Evolutionary conservation across 2,797 vertebrate genomes (phyloP).

Genomic region (Euthynnus affinis): DNA sequence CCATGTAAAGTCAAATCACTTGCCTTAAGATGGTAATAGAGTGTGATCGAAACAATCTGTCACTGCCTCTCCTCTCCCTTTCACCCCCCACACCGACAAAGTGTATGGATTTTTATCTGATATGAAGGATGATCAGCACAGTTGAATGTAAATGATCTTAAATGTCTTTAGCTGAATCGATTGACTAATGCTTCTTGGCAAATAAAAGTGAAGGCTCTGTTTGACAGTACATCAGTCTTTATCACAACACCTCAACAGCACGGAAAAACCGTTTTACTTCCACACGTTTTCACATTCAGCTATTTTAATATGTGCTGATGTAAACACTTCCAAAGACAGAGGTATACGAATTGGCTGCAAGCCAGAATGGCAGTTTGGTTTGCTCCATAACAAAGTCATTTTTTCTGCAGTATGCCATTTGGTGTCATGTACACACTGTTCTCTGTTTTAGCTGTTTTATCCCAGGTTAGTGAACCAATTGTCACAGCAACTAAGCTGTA

Average conservation of each 20-base stretch:
- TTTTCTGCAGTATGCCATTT: conserved; percentile 12
- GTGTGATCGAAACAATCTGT: conserved; percentile 83
- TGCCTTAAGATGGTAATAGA: conserved; percentile 83
- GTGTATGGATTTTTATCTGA: conserved; percentile 83
- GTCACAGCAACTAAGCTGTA: conserved; percentile 28
- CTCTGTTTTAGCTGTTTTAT: conserved; percentile 15
- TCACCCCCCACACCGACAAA: conserved; percentile 60
- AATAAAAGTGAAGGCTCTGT: conserved; percentile 73
- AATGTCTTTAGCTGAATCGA: conserved; percentile 76
- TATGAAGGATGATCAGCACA: conserved; percentile 78
- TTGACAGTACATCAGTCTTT: conserved; percentile 70
- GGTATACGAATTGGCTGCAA: conserved; percentile 26
- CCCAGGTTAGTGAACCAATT: conserved; percentile 11
- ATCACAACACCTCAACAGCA: conserved; percentile 16
- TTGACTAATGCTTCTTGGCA: conserved; percentile 58
- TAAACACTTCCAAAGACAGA: conserved; percentile 34
- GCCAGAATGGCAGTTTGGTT: conserved; percentile 33
- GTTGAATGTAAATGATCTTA: conserved; percentile 82
- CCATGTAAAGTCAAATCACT: conserved; percentile 82
- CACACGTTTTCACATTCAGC: conserved; percentile 24
- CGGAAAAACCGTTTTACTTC: conserved; percentile 26
- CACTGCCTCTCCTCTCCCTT: conserved; percentile 70
- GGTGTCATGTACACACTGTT: conserved; percentile 19
- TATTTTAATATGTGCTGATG: conserved; percentile 40
- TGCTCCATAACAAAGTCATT: conserved; percentile 14